Evolutionary conservation across 1,140 invertebrate species (phyloP).

Genomic region (Vanessa atalanta): DNA sequence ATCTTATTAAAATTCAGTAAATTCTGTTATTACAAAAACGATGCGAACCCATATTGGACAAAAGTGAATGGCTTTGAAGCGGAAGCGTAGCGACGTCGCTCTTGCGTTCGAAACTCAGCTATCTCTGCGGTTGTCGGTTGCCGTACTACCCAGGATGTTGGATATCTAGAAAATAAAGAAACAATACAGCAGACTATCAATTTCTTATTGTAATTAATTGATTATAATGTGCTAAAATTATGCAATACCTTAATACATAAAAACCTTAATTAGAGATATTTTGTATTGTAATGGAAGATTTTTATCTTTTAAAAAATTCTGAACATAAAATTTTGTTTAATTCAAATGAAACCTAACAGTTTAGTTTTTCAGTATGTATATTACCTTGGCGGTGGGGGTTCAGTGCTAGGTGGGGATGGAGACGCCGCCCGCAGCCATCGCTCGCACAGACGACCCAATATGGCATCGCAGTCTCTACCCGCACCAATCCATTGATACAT

Average conservation of each 20-base stretch:
- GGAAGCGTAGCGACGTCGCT: conserved; percentile 57
- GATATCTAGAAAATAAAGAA: conserved; percentile 49
- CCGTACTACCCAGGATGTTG: conserved; percentile 88
- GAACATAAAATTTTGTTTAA: no score
- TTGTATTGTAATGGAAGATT: no score
- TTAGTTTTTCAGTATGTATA: neutral
- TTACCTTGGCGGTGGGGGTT: conserved; percentile 60
- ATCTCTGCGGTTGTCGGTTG: conserved; percentile 90
- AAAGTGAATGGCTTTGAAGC: conserved; percentile 73
- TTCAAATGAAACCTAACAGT: neutral
- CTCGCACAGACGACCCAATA: conserved; percentile 87
- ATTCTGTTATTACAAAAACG: no score
- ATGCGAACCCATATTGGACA: conserved; percentile 75
- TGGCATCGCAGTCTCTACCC: conserved; percentile 93
- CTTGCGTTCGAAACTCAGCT: conserved; percentile 88
- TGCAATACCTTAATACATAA: no score
- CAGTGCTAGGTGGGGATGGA: conserved; percentile 45
- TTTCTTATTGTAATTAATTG: no score
- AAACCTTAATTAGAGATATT: no score
- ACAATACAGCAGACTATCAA: no score
- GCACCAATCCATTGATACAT: conserved; percentile 97
- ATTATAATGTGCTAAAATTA: no score
- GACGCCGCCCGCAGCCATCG: conserved; percentile 84
- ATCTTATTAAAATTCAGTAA: no score
- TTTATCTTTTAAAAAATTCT: no score